These are phyloP conservation scores for Episyrphus balteatus DNA, from an alignment of 1,140 invertebrate species.

Conservation along the genomic window DNA sequence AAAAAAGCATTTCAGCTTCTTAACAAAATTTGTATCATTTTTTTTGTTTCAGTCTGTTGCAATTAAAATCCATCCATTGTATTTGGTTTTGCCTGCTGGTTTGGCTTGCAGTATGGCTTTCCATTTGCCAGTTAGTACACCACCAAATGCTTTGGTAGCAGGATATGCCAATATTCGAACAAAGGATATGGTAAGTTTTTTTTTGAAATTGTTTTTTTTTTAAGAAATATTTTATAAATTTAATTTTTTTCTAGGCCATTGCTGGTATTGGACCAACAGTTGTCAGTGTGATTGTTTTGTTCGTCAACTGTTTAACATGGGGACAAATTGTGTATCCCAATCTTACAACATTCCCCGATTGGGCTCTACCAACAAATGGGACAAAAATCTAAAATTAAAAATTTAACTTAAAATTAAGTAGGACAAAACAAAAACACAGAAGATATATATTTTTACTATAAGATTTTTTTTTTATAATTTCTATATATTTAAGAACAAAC, in stretches of 20 bases:
- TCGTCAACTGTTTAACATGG: slow-evolving; percentile 57
- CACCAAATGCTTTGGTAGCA: slow-evolving; percentile 91
- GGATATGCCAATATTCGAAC: slow-evolving; percentile 66
- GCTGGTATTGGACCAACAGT: slow-evolving; percentile 70
- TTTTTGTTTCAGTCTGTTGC: slow-evolving; percentile 41
- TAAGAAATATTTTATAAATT: neutral
- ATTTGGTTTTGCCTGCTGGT: slow-evolving; percentile 75
- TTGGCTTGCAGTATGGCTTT: slow-evolving; percentile 68
- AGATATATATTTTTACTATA: no score
- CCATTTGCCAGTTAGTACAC: slow-evolving; percentile 57
- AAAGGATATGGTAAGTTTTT: slow-evolving; percentile 53
- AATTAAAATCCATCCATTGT: slow-evolving; percentile 67
- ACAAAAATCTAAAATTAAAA: neutral
- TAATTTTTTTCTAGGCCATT: slow-evolving; percentile 39
- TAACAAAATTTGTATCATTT: no score
- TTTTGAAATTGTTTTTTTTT: slow-evolving; percentile 1
- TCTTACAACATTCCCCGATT: slow-evolving; percentile 32
- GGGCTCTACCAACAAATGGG: slow-evolving; percentile 15
- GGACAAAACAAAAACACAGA: no score
- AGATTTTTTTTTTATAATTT: no score
- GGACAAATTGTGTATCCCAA: slow-evolving; percentile 41
- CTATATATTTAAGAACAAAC: no score
- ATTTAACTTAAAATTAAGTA: no score
- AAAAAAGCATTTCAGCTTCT: no score
- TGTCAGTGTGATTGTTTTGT: slow-evolving; percentile 56